Percentiles rank a stretch among this genome's conserved stretches.
Evolutionary conservation across 2,797 vertebrate genomes (phyloP).

Genomic region (Sebastes oblongus): DNA sequence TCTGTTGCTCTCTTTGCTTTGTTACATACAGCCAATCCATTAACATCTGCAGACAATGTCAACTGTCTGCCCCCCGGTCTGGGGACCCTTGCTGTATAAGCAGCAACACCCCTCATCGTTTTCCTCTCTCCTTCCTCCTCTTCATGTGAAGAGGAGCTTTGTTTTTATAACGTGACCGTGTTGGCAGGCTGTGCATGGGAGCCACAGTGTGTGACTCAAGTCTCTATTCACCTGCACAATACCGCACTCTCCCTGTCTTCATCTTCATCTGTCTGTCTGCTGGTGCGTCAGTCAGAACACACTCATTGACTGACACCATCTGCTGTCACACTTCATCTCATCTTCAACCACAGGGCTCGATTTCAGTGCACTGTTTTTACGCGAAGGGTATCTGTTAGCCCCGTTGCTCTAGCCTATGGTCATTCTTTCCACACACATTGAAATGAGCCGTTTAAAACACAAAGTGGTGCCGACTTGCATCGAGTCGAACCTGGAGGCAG

Average conservation of each 20-base stretch:
- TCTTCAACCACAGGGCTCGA: constrained; percentile 94
- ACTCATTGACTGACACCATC: constrained; percentile 40
- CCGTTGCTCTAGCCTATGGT: constrained; percentile 15
- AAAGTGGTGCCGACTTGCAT: constrained; percentile 23
- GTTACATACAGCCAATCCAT: constrained; percentile 87
- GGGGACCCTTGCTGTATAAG: constrained; percentile 70
- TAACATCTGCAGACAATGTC: constrained; percentile 89
- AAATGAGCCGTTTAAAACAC: constrained; percentile 36
- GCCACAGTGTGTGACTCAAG: constrained; percentile 81
- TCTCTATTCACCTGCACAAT: constrained; percentile 85
- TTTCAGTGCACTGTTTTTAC: constrained; percentile 83
- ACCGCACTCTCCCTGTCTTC: constrained; percentile 41
- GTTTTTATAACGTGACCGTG: constrained; percentile 63
- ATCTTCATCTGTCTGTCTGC: constrained; percentile 51
- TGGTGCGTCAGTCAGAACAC: constrained; percentile 77
- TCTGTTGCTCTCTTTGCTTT: constrained; percentile 87
- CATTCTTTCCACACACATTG: constrained; percentile 27
- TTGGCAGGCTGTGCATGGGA: constrained; percentile 93
- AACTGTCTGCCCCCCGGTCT: constrained; percentile 58
- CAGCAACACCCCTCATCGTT: constrained; percentile 51
- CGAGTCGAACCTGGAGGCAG: constrained; percentile 30
- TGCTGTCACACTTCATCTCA: constrained; percentile 74
- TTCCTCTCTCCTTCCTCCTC: constrained; percentile 55
- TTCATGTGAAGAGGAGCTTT: constrained; percentile 58
- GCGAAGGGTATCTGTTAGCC: constrained; percentile 17